Evolutionary conservation across 1,140 invertebrate species (phyloP).

Genomic region (Drosophila busckii): DNA sequence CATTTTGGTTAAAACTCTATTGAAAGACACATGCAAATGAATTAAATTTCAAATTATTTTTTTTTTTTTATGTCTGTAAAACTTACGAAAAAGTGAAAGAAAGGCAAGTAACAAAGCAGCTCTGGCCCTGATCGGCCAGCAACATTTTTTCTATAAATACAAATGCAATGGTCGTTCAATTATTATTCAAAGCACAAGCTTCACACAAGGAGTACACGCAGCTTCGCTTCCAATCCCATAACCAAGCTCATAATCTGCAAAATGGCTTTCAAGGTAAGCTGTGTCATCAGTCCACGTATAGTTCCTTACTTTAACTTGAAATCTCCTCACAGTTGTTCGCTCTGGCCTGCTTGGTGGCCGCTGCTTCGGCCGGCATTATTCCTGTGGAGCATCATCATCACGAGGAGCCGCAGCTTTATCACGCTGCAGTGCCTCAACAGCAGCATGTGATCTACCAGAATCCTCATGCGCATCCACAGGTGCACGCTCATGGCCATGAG

Average conservation of each 20-base stretch:
- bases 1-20: constrained; percentile 30
- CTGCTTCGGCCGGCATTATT: constrained; percentile 57
- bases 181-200: constrained; percentile 72
- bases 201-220: constrained; percentile 60
- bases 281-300: constrained; percentile 20
- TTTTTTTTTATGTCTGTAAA: constrained; percentile 34
- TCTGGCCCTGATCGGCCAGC: constrained; percentile 22
- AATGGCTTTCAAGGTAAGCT: constrained; percentile 78
- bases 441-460: constrained; percentile 65
- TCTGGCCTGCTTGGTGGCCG: constrained; percentile 46
- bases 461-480: constrained; percentile 56
- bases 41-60: constrained; percentile 52
- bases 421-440: constrained; percentile 29
- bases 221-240: constrained; percentile 18
- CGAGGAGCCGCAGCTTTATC: constrained; percentile 43
- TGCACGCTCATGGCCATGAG: constrained; percentile 51
- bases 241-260: constrained; percentile 33
- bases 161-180: constrained; percentile 52
- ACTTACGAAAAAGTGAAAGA: constrained; percentile 68
- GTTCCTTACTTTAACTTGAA: neutral
- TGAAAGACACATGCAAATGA: constrained; percentile 55
- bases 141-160: constrained; percentile 72
- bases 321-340: constrained; percentile 35
- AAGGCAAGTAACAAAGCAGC: constrained; percentile 53
- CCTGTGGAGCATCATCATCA: constrained; percentile 53